Base-by-base conservation (phyloP, 1,140 invertebrate species). In the Diabrotica undecimpunctata region DNA sequence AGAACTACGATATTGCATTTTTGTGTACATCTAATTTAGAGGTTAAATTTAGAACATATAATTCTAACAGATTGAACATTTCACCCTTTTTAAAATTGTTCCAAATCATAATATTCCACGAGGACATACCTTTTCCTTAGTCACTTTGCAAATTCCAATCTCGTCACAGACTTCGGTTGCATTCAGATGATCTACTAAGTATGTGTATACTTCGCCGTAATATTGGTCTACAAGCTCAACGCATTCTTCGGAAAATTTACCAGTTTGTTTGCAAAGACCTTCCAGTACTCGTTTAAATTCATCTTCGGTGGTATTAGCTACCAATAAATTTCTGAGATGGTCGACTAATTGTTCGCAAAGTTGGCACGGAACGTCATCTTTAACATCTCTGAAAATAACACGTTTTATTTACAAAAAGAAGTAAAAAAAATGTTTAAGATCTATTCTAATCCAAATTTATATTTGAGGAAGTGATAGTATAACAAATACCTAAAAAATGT, bases 301-400 rank as follows among this genome's bases (percentile, higher is more conserved):
- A 0, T 79, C 66, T 77, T 92, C 88, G 0, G 93, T 94, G 0
- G 93, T 94, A 73, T 95, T 94, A n/a, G 92, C 87, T 37, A 92
- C 83, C 0, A 95, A 77, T 14, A 93, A 81, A 78, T 95, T 90
- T 65, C 85, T 86, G 64, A 94, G 79, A 81, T 95, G 92, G 41
- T 80, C 79, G 0, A 95, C 88, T 25, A 95, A 75, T 78, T 93
- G 89, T 74, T 92, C 86, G 75, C 93, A 95, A 54, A 95, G 83
- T 67, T 94, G 88, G 76, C 93, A 96, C 12, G 92, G 87, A 41
- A 93, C 77, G 77, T 92, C 90, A 74, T 91, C 88, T 57, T 71
- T 67, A 38, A 38, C 55, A 12, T 37, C 63, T 54, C 56, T 65
- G 55, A 36, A 68, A 62, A 62, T 8, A 38, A 35, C 39, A 52